A percentile compares a stretch with the other conserved stretches of the same genome.
Conservation (phyloP, 2,888 invertebrate species). For the Hemistola chrysoprasaria region DNA sequence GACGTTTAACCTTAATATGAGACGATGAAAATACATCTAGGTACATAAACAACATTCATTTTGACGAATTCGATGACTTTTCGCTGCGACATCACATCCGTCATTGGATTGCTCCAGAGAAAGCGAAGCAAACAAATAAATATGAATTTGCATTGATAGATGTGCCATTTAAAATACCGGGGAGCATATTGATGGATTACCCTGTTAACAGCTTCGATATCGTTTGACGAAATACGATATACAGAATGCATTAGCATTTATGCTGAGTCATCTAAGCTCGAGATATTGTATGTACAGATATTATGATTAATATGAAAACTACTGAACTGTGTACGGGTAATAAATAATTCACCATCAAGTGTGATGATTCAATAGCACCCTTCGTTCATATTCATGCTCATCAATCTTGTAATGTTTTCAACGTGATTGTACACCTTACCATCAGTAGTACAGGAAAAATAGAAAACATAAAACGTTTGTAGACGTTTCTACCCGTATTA, state of each 20-base stretch:
- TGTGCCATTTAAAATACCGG: slow-evolving; percentile 58
- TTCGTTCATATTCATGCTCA: slow-evolving; percentile 2
- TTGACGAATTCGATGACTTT: no score
- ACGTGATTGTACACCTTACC: not conserved
- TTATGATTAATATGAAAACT: slow-evolving; percentile 22
- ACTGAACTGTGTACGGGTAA: slow-evolving; percentile 12
- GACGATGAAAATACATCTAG: no score
- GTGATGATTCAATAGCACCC: slow-evolving; percentile 11
- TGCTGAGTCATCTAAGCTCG: slow-evolving; percentile 59
- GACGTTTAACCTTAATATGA: no score
- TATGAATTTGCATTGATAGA: slow-evolving; percentile 64
- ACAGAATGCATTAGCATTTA: slow-evolving; percentile 71
- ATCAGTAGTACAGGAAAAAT: no score
- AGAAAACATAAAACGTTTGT: no score
- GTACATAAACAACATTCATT: no score
- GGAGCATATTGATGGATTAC: slow-evolving; percentile 70
- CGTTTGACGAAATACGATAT: slow-evolving; percentile 74
- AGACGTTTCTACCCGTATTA: no score
- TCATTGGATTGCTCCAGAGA: slow-evolving; percentile 3
- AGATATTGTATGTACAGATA: slow-evolving; percentile 42
- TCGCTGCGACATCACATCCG: not conserved
- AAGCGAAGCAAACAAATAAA: slow-evolving; percentile 44
- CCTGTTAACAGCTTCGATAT: slow-evolving; percentile 54
- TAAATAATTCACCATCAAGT: slow-evolving; percentile 17
- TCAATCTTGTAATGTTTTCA: slow-evolving; percentile 1